phyloP scores from a whole-genome alignment of 2,797 vertebrate genomes.

The Merluccius polli region DNA sequence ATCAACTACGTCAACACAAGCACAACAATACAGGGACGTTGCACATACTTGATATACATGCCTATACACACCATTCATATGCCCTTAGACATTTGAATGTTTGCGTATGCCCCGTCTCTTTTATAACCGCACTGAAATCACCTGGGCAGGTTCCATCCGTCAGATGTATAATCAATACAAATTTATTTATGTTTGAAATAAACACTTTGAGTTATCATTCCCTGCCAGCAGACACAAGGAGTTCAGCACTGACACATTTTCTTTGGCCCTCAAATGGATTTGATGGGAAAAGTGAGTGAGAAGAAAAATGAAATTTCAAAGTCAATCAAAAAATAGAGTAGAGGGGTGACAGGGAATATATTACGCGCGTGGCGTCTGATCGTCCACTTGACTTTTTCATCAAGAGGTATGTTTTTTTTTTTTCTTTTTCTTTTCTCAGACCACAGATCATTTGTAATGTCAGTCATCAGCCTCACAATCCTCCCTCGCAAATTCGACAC shows the following conservation, averaged over 20 bases:
- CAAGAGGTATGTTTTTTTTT: conserved; percentile 48
- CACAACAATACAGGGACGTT: neutral
- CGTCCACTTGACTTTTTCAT: conserved; percentile 63
- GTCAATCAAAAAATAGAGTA: conserved; percentile 39
- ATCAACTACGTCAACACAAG: neutral
- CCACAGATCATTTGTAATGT: conserved; percentile 58
- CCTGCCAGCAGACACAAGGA: neutral
- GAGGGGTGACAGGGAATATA: conserved; percentile 39
- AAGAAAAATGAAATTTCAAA: conserved; percentile 17
- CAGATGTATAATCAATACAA: neutral
- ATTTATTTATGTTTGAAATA: neutral
- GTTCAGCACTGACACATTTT: neutral
- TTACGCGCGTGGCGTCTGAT: conserved; percentile 36
- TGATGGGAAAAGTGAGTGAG: neutral
- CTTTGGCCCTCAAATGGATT: neutral
- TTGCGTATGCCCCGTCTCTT: neutral
- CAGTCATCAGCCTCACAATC: conserved; percentile 48
- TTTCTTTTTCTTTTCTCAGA: conserved; percentile 18
- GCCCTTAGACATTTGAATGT: neutral
- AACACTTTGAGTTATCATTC: neutral
- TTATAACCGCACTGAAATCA: neutral
- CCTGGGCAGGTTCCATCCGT: conserved; percentile 25
- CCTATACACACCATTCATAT: neutral
- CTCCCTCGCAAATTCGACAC: conserved; percentile 49
- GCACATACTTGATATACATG: neutral